phyloP scores from a whole-genome alignment of 2,797 vertebrate genomes.

The Benthosema pterotum region DNA sequence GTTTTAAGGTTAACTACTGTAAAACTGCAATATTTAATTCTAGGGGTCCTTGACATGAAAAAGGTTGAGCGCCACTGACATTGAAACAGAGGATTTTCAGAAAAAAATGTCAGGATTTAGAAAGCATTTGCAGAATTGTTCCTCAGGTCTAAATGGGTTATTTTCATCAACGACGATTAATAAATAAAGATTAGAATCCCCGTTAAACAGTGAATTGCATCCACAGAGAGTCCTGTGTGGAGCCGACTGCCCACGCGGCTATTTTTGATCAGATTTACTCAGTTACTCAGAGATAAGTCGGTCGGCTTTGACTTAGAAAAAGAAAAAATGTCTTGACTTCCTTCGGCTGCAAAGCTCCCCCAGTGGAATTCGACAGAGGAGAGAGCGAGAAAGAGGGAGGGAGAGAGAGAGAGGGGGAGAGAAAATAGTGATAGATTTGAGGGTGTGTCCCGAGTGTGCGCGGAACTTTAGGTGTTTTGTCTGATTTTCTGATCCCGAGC shows the following conservation, averaged over 20 bases:
- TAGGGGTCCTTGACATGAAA: too few species aligned
- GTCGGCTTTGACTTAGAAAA: background rate
- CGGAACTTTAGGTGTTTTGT: slow-evolving; percentile 12
- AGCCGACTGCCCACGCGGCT: slow-evolving; percentile 1
- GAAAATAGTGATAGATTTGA: background rate
- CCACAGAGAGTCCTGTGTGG: background rate
- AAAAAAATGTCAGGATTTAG: too few species aligned
- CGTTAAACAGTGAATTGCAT: slow-evolving; percentile 1
- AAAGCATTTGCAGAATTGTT: too few species aligned
- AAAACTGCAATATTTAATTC: too few species aligned
- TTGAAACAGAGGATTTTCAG: too few species aligned
- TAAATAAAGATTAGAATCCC: slow-evolving; percentile 25
- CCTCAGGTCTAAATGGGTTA: too few species aligned
- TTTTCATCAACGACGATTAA: slow-evolving; percentile 30
- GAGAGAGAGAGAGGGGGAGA: too few species aligned
- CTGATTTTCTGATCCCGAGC: background rate
- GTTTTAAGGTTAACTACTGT: too few species aligned
- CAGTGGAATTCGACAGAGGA: background rate
- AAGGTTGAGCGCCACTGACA: too few species aligned
- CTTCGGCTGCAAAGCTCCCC: background rate
- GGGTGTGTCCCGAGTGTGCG: slow-evolving; percentile 4
- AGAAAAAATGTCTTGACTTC: background rate
- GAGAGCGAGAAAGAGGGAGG: too few species aligned
- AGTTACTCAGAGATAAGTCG: background rate
- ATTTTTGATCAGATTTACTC: slow-evolving; percentile 11